Evolutionary conservation across 2,888 invertebrate species (phyloP).

Genomic region (Drosophila hamatofila): DNA sequence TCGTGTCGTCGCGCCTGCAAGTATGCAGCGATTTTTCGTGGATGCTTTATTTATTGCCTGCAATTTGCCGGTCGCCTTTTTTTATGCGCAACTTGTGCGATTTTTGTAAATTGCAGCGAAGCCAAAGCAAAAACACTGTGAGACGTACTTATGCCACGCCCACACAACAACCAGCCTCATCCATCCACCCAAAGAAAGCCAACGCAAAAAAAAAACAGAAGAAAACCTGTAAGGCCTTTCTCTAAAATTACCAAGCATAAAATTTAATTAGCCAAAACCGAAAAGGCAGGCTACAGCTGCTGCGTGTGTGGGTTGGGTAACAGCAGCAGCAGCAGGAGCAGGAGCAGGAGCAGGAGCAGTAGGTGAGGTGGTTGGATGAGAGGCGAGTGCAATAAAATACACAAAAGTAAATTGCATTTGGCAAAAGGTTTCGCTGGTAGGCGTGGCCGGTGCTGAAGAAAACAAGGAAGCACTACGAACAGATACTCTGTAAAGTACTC

Average conservation of each 20-base stretch:
- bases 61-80: constrained; percentile 63
- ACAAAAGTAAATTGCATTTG: constrained; percentile 76
- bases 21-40: constrained; percentile 73
- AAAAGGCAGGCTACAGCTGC: constrained; percentile 49
- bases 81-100: constrained; percentile 66
- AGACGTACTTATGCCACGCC: constrained; percentile 42
- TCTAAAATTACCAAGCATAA: constrained; percentile 81
- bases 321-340: neutral
- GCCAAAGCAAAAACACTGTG: constrained; percentile 32
- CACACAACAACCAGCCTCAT: neutral
- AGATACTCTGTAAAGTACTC: neutral
- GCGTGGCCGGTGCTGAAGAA: constrained; percentile 9
- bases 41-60: constrained; percentile 75
- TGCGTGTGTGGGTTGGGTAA: constrained; percentile 13
- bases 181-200: neutral
- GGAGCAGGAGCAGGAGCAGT: neutral
- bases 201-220: constrained; percentile 5
- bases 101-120: constrained; percentile 52
- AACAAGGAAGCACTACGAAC: neutral
- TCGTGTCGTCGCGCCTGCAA: constrained; percentile 43
- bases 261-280: constrained; percentile 81
- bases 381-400: constrained; percentile 48
- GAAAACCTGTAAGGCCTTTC: constrained; percentile 65
- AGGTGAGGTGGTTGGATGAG: neutral
- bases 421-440: constrained; percentile 22